These are phyloP conservation scores for Drosophila tani DNA, from an alignment of 1,140 invertebrate genomes.

Conservation along the genomic window DNA sequence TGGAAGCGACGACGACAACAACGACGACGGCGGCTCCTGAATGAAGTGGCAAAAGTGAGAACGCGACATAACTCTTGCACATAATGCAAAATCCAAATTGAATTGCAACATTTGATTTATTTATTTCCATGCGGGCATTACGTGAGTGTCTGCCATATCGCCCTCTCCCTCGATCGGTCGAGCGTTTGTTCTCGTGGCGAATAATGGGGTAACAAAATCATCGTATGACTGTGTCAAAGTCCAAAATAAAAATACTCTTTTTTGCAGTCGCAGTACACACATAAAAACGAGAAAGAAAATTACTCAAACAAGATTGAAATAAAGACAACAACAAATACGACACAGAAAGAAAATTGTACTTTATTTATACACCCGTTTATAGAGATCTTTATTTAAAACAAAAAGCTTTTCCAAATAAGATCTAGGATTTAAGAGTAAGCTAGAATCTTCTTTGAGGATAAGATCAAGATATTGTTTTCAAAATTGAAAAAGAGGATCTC, in stretches of 20 bases:
- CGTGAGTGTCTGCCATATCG: constrained; percentile 24
- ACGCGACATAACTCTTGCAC: neutral
- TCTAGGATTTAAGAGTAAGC: too few relatives aligned
- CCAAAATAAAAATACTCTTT: constrained; percentile 81
- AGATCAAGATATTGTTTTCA: too few relatives aligned
- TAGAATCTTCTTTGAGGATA: too few relatives aligned
- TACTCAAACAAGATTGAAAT: constrained; percentile 61
- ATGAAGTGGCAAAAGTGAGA: constrained; percentile 15
- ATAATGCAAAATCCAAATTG: constrained; percentile 32
- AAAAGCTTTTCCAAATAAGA: too few relatives aligned
- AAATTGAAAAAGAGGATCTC: too few relatives aligned
- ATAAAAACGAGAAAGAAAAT: constrained; percentile 61
- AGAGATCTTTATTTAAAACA: too few relatives aligned
- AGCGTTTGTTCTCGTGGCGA: constrained; percentile 19
- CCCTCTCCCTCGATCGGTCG: constrained; percentile 11
- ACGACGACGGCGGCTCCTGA: neutral
- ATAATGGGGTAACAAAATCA: constrained; percentile 77
- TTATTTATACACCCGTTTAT: too few relatives aligned
- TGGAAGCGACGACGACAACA: neutral
- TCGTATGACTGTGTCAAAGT: constrained; percentile 82
- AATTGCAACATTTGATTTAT: constrained; percentile 41
- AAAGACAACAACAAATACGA: constrained; percentile 25
- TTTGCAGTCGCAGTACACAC: constrained; percentile 54
- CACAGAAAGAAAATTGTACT: constrained; percentile 4
- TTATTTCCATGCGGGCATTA: constrained; percentile 32